Conservation (phyloP, 1,140 invertebrate genomes). For the Zaprionus capensis region DNA sequence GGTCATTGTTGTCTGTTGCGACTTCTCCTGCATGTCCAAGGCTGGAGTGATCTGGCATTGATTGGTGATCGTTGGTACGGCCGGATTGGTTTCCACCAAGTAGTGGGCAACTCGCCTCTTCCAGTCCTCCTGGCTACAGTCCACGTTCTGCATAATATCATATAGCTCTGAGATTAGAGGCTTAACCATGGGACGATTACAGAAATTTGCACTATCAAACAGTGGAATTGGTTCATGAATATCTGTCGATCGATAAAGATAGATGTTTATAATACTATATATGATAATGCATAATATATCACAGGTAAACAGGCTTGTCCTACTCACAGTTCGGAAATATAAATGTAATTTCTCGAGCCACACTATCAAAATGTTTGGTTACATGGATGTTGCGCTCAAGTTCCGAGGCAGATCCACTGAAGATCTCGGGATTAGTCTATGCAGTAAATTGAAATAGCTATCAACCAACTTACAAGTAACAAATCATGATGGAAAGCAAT, state of each 20-base stretch:
- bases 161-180: constrained; percentile 68
- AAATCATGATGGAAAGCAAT: constrained; percentile 72
- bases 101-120: constrained; percentile 67
- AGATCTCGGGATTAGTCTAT: neutral
- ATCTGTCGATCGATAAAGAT: constrained; percentile 32
- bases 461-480: constrained; percentile 74
- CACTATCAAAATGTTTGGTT: constrained; percentile 89
- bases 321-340: constrained; percentile 93
- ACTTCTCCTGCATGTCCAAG: constrained; percentile 47
- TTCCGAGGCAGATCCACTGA: constrained; percentile 58
- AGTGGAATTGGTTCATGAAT: constrained; percentile 69
- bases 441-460: neutral
- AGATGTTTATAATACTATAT: neutral
- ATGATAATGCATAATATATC: neutral
- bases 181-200: constrained; percentile 57
- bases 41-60: constrained; percentile 52
- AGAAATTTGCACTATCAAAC: constrained; percentile 61
- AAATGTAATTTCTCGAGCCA: constrained; percentile 93
- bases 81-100: constrained; percentile 57
- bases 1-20: constrained; percentile 58
- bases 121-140: constrained; percentile 71
- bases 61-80: constrained; percentile 62
- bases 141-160: constrained; percentile 63
- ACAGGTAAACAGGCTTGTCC: neutral
- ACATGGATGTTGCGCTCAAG: constrained; percentile 88